Conservation (phyloP, 2,113 vertebrate species). For the Lampris incognitus region DNA sequence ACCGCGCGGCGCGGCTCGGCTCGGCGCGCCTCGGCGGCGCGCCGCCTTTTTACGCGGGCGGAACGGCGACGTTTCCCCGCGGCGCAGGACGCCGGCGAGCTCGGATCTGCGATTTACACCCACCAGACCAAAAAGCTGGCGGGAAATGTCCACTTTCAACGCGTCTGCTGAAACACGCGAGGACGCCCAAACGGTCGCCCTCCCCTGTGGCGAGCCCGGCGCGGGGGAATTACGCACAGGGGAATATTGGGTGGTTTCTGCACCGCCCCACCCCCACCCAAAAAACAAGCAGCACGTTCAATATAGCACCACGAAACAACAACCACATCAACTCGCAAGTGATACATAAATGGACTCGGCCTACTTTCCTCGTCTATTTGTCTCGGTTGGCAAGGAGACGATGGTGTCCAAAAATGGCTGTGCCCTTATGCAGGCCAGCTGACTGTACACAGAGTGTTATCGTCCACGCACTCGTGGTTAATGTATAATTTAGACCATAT, state of each 20-base stretch:
- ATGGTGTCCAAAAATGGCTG: constrained; percentile 77
- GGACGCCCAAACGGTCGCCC: constrained; percentile 3
- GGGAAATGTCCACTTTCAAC: background rate
- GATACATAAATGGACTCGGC: constrained; percentile 65
- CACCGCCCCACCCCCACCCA: constrained; percentile 23
- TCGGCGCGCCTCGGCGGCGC: constrained; percentile 78
- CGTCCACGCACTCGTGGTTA: constrained; percentile 84
- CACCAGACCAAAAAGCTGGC: background rate
- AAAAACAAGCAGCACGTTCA: constrained; percentile 42
- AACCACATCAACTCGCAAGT: constrained; percentile 33
- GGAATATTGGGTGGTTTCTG: constrained; percentile 13
- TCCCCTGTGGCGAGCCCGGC: constrained; percentile 17
- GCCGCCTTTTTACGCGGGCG: constrained; percentile 78
- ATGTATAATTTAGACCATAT: constrained; percentile 96
- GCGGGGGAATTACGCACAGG: constrained; percentile 75
- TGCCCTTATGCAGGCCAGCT: constrained; percentile 62
- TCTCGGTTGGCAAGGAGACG: constrained; percentile 81
- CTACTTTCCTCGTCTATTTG: constrained; percentile 62
- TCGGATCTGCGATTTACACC: background rate
- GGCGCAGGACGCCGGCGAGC: background rate
- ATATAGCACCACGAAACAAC: constrained; percentile 64
- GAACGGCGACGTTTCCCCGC: constrained; percentile 23
- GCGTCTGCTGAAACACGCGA: background rate
- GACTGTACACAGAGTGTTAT: constrained; percentile 76
- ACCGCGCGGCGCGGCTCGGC: background rate